Evolutionary conservation across 2,113 vertebrate genomes (phyloP).

Genomic region (Leucopsar rothschildi): DNA sequence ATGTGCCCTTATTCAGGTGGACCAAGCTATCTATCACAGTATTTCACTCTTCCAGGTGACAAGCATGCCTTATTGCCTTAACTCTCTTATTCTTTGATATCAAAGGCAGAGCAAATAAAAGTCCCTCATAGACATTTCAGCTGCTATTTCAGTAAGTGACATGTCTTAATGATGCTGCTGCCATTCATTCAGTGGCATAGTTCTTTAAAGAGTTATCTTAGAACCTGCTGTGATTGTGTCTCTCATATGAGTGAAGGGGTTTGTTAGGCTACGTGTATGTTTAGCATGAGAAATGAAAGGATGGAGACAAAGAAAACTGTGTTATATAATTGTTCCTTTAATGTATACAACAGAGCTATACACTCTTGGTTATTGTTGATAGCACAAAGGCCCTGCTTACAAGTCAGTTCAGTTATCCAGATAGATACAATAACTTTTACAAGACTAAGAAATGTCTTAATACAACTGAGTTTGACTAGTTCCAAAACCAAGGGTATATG

Average conservation of each 20-base stretch:
- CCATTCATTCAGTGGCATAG: not conserved
- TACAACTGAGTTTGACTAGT: not conserved
- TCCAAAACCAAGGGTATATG: not conserved
- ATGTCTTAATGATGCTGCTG: not conserved
- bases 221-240: not conserved
- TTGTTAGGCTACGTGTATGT: not conserved
- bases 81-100: not conserved
- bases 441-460: not conserved
- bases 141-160: not conserved
- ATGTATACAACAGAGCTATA: not conserved
- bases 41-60: not conserved
- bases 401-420: not conserved
- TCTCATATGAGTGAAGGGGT: not conserved
- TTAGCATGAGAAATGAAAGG: not conserved
- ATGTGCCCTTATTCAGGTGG: not conserved
- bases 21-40: not conserved
- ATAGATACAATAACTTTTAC: not conserved
- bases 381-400: not conserved
- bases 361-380: not conserved
- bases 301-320: not conserved
- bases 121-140: not conserved
- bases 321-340: not conserved
- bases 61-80: not conserved
- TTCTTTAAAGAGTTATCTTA: not conserved
- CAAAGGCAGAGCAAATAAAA: not conserved